phyloP scores from a whole-genome alignment of 2,797 vertebrate species.

The Siniperca obscura region DNA sequence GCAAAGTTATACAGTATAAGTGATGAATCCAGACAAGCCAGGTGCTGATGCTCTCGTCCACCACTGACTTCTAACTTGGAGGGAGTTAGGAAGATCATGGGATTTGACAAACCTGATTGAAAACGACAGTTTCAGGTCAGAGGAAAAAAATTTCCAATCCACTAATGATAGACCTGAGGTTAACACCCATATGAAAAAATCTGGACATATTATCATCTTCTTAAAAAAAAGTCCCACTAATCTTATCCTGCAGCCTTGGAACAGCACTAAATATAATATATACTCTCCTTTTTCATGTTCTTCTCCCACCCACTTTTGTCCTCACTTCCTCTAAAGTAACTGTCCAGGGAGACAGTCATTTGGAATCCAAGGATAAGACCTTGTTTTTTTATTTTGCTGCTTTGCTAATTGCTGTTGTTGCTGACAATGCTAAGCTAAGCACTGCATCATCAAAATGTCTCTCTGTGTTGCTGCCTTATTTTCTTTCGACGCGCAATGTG shows the following conservation, averaged over 20 bases:
- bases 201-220: not conserved
- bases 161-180: slow-evolving; percentile 37
- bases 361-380: slow-evolving; percentile 17
- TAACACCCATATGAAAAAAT: slow-evolving; percentile 28
- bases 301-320: slow-evolving; percentile 15
- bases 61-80: slow-evolving; percentile 16
- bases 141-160: slow-evolving; percentile 1
- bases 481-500: slow-evolving; percentile 27
- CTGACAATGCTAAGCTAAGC: slow-evolving; percentile 25
- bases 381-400: not conserved
- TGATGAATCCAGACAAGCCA: slow-evolving; percentile 42
- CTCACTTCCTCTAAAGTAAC: slow-evolving; percentile 22
- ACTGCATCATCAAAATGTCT: slow-evolving; percentile 14
- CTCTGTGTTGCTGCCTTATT: slow-evolving; percentile 8
- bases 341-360: not conserved
- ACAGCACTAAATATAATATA: not conserved
- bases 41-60: slow-evolving; percentile 12
- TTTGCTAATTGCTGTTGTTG: slow-evolving; percentile 23
- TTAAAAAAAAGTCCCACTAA: slow-evolving; percentile 10
- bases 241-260: slow-evolving; percentile 32
- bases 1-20: slow-evolving; percentile 39
- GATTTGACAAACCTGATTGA: slow-evolving; percentile 43
- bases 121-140: slow-evolving; percentile 52
- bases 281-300: slow-evolving; percentile 10
- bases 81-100: slow-evolving; percentile 28